phyloP scores from a whole-genome alignment of 2,888 invertebrate species.

The Amiota communis region DNA sequence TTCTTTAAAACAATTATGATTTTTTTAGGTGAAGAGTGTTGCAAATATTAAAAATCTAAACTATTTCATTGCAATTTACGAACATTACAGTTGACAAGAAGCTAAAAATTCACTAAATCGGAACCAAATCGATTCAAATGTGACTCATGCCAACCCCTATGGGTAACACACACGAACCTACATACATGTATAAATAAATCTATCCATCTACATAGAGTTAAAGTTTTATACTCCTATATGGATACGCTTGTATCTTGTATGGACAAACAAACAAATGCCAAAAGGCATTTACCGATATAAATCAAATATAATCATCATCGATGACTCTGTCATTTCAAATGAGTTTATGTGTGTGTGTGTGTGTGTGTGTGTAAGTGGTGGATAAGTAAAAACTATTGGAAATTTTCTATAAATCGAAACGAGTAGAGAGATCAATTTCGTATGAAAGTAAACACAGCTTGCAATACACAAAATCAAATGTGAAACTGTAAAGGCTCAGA shows the following conservation, averaged over 20 bases:
- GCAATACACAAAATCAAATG: constrained; percentile 11
- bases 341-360: background rate
- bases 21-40: background rate
- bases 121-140: background rate
- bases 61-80: background rate
- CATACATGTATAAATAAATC: background rate
- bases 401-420: constrained; percentile 15
- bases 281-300: constrained; percentile 46
- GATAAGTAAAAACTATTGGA: background rate
- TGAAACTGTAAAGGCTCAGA: background rate
- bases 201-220: background rate
- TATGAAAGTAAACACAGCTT: constrained; percentile 19
- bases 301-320: constrained; percentile 64
- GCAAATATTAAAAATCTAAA: too few species aligned
- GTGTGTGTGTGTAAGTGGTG: background rate
- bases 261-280: background rate
- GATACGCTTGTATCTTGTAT: background rate
- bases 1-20: background rate
- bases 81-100: background rate
- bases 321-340: constrained; percentile 28
- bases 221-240: background rate
- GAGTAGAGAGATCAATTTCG: background rate
- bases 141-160: constrained; percentile 9
- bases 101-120: background rate
- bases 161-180: background rate